Conservation (phyloP, 2,797 vertebrate genomes). For the Sebastes itinus region DNA sequence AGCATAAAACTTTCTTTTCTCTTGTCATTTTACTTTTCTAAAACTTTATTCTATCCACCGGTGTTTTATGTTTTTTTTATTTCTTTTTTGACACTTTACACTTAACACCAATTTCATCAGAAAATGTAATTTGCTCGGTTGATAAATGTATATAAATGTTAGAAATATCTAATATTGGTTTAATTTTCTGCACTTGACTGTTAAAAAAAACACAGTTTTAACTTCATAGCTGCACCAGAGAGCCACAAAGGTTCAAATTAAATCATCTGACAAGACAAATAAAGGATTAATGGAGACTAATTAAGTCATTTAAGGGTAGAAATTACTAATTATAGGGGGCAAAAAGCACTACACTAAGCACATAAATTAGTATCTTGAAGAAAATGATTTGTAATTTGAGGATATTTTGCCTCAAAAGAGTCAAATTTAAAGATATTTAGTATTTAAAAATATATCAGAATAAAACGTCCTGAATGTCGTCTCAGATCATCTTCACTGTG, state of each 20-base stretch:
- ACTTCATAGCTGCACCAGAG: neutral
- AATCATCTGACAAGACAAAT: neutral
- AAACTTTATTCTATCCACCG: too few species aligned
- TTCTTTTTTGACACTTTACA: too few species aligned
- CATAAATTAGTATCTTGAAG: too few species aligned
- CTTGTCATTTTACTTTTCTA: too few species aligned
- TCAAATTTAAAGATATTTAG: rapidly evolving
- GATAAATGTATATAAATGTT: neutral
- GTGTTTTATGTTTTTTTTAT: too few species aligned
- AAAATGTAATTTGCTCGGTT: rapidly evolving
- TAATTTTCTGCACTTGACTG: neutral
- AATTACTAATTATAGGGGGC: rapidly evolving
- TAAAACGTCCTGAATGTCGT: neutral
- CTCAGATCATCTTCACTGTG: neutral
- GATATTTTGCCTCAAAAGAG: neutral
- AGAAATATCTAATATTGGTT: neutral
- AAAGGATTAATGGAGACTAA: neutral
- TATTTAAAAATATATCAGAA: neutral
- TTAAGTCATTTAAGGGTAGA: too few species aligned
- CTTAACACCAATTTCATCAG: neutral
- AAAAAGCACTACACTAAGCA: too few species aligned
- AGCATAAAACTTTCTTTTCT: too few species aligned
- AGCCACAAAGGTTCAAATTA: neutral
- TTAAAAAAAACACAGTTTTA: neutral
- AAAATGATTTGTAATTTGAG: neutral